phyloP scores from a whole-genome alignment of 2,797 vertebrate species.

The Nyctibius grandis region DNA sequence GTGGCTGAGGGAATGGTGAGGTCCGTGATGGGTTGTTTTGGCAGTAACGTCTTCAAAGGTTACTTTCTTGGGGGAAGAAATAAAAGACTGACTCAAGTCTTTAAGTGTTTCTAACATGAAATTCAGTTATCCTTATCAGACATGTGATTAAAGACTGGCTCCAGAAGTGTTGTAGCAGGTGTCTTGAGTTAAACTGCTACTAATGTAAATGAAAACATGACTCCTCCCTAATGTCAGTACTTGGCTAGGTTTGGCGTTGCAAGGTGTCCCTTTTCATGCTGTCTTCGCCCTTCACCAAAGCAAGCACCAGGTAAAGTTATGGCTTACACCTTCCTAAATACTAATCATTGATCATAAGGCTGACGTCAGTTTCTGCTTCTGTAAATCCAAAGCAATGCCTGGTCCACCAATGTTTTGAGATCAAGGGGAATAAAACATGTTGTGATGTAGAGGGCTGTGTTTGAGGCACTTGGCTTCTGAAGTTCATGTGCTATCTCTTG shows the following conservation, averaged over 20 bases:
- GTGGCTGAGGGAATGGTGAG: not conserved
- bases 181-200: not conserved
- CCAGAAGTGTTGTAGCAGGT: not conserved
- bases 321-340: not conserved
- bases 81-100: not conserved
- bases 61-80: not conserved
- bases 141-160: not conserved
- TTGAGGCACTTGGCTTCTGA: conserved; percentile 1
- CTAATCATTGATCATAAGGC: not conserved
- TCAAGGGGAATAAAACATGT: not conserved
- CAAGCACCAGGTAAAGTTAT: not conserved
- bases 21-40: not conserved
- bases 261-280: not conserved
- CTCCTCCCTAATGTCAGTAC: not conserved
- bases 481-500: not conserved
- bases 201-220: not conserved
- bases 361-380: not conserved
- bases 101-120: not conserved
- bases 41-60: not conserved
- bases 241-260: not conserved
- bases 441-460: not conserved
- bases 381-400: not conserved
- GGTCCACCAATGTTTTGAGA: not conserved
- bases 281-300: not conserved
- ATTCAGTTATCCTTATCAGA: not conserved